These are phyloP conservation scores for Protonemura montana DNA, from an alignment of 2,888 invertebrate species.

Conservation along the genomic window DNA sequence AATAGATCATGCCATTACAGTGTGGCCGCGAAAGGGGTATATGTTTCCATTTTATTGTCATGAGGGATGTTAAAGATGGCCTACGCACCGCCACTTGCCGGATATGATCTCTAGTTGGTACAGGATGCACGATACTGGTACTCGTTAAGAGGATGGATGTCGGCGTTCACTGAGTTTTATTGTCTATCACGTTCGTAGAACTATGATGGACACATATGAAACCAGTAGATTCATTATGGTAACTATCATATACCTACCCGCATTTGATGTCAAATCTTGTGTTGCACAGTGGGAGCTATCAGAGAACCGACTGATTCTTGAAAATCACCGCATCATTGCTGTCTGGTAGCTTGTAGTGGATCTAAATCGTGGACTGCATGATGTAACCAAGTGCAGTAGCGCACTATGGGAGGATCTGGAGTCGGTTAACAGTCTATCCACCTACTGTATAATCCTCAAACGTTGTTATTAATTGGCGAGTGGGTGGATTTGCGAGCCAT, in stretches of 20 bases:
- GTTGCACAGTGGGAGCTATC: not conserved
- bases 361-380: not conserved
- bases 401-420: not conserved
- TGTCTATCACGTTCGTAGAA: not conserved
- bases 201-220: not conserved
- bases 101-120: not conserved
- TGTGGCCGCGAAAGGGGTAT: not conserved
- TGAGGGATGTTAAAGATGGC: not conserved
- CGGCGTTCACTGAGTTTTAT: not conserved
- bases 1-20: slow-evolving; percentile 19
- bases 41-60: slow-evolving; percentile 2
- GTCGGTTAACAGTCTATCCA: not conserved
- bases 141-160: not conserved
- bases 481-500: slow-evolving; percentile 28
- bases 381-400: not conserved
- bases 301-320: not conserved
- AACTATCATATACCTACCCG: not conserved
- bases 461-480: slow-evolving; percentile 15
- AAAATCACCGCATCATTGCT: not conserved
- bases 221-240: not conserved
- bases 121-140: not conserved
- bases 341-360: not conserved
- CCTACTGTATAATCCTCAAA: not conserved
- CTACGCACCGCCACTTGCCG: not conserved
- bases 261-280: not conserved